These are phyloP conservation scores for Girardinichthys multiradiatus DNA, from an alignment of 2,113 vertebrate species.

Conservation along the genomic window DNA sequence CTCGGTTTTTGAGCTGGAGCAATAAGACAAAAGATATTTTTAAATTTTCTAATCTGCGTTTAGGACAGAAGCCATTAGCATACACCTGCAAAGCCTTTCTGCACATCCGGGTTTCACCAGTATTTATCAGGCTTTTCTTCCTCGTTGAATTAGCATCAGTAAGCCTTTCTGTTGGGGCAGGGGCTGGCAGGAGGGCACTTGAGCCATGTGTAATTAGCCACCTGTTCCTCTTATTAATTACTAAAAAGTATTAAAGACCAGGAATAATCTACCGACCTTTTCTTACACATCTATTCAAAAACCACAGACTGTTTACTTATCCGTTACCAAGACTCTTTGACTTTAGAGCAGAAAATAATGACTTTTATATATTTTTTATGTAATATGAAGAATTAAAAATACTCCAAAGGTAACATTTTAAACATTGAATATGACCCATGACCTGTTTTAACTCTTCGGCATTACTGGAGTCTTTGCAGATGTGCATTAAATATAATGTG, in stretches of 20 bases:
- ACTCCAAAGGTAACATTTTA: background rate
- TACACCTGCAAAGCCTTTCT: conserved; percentile 39
- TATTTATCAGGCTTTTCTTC: conserved; percentile 61
- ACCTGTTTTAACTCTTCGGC: background rate
- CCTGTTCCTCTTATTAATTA: conserved; percentile 67
- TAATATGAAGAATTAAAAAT: background rate
- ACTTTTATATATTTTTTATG: background rate
- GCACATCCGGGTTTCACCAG: conserved; percentile 33
- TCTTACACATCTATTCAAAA: conserved; percentile 6
- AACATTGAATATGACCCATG: background rate
- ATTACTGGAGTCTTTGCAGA: background rate
- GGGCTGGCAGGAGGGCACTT: conserved; percentile 60
- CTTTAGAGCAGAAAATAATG: too few relatives aligned
- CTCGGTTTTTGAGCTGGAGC: background rate
- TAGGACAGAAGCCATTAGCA: conserved; percentile 11
- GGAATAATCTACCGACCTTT: conserved; percentile 17
- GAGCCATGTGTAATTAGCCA: conserved; percentile 73
- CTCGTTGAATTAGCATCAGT: conserved; percentile 60
- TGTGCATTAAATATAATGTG: background rate
- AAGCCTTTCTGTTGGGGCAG: conserved; percentile 49
- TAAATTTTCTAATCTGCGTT: conserved; percentile 3
- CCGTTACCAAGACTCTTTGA: too few relatives aligned
- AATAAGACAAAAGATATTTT: background rate
- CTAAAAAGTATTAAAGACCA: conserved; percentile 25
- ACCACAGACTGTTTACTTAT: too few relatives aligned